These are phyloP conservation scores for Apodemus speciosus DNA, from an alignment of 2,113 vertebrate species.

Conservation along the genomic window DNA sequence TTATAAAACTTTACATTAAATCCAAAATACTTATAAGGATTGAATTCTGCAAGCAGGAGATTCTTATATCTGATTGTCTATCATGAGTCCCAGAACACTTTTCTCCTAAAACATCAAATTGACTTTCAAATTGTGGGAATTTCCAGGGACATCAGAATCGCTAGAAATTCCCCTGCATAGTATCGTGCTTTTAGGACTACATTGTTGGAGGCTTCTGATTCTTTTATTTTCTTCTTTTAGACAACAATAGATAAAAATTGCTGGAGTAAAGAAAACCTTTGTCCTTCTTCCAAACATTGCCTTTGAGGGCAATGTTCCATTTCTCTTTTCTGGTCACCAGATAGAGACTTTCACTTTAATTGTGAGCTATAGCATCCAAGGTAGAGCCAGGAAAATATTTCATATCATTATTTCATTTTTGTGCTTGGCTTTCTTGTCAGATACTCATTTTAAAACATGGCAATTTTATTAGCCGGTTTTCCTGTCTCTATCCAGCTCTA, in stretches of 20 bases:
- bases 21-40: neutral
- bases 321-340: neutral
- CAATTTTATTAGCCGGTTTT: slow-evolving; percentile 44
- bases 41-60: neutral
- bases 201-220: neutral
- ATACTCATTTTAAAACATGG: slow-evolving; percentile 50
- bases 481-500: slow-evolving; percentile 9
- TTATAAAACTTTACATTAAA: slow-evolving; percentile 8
- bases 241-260: slow-evolving; percentile 29
- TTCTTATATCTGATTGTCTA: neutral
- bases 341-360: slow-evolving; percentile 57
- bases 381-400: slow-evolving; percentile 49
- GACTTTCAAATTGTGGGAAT: neutral
- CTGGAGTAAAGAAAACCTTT: neutral
- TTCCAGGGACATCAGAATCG: neutral
- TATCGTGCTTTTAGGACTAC: neutral
- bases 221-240: slow-evolving; percentile 47
- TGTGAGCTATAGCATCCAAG: slow-evolving; percentile 45
- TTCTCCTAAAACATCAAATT: slow-evolving; percentile 24
- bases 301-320: slow-evolving; percentile 10
- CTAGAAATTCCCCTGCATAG: neutral
- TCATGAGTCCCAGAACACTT: neutral
- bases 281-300: slow-evolving; percentile 41
- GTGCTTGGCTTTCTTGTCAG: slow-evolving; percentile 52
- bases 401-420: neutral